These are phyloP conservation scores for Ceuthmochares aereus DNA, from an alignment of 2,113 vertebrate genomes.

Conservation along the genomic window DNA sequence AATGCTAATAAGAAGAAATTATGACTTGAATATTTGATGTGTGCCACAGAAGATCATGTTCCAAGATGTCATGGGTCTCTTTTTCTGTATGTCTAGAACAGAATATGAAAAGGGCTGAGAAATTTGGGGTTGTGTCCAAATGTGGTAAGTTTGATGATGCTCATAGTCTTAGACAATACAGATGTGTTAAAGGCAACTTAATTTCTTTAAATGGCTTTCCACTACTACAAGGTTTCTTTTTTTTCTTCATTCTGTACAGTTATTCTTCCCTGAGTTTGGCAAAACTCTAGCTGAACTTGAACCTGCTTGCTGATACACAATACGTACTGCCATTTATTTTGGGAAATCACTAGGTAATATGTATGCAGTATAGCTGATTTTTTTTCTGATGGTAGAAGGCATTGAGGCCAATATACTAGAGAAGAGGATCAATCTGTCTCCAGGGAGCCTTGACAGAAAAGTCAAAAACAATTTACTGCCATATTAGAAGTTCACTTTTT, in stretches of 20 bases:
- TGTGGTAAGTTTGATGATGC: background rate
- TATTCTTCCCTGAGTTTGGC: background rate
- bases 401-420: background rate
- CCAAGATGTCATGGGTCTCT: background rate
- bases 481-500: constrained; percentile 11
- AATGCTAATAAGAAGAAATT: background rate
- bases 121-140: background rate
- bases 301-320: background rate
- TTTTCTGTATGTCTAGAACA: background rate
- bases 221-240: background rate
- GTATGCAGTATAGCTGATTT: background rate
- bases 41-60: background rate
- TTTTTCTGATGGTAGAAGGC: background rate
- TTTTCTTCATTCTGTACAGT: background rate
- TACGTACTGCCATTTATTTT: background rate
- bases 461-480: background rate
- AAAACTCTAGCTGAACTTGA: background rate
- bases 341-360: background rate
- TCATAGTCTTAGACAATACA: background rate
- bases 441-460: background rate
- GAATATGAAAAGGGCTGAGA: background rate
- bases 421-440: background rate
- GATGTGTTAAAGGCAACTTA: background rate
- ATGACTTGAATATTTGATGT: background rate
- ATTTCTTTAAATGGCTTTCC: background rate